These are phyloP conservation scores for Hypocryptadius cinnamomeus DNA, from an alignment of 2,113 vertebrate genomes.

Conservation along the genomic window DNA sequence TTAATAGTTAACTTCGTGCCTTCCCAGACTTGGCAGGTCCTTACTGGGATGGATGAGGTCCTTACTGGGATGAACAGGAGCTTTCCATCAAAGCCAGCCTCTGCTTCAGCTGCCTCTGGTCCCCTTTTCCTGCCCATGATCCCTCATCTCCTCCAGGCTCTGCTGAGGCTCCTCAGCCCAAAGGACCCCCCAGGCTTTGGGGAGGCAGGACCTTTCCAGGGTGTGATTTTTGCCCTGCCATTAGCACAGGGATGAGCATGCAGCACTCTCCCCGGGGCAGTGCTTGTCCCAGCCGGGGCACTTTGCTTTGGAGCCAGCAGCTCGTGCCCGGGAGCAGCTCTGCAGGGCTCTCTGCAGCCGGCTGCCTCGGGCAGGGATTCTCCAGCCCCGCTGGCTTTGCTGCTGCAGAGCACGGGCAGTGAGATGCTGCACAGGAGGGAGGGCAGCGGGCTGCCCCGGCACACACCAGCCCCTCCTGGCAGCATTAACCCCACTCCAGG, in stretches of 20 bases:
- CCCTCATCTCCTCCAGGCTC: background rate
- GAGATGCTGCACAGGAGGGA: background rate
- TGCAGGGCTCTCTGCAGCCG: background rate
- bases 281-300: fast-evolving
- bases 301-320: background rate
- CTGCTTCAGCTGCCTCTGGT: fast-evolving
- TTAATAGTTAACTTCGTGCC: too few species aligned
- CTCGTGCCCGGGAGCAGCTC: background rate
- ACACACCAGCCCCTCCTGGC: background rate
- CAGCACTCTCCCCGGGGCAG: fast-evolving
- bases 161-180: background rate
- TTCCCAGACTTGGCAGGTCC: background rate
- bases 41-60: background rate
- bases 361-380: background rate
- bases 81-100: fast-evolving
- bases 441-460: background rate
- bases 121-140: fast-evolving
- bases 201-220: background rate
- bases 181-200: background rate
- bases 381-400: background rate
- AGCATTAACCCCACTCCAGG: background rate
- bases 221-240: fast-evolving
- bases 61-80: background rate
- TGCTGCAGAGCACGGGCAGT: fast-evolving
- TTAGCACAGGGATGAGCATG: too few species aligned